Conservation (phyloP, 2,113 vertebrate genomes). For the Bos javanicus region DNA sequence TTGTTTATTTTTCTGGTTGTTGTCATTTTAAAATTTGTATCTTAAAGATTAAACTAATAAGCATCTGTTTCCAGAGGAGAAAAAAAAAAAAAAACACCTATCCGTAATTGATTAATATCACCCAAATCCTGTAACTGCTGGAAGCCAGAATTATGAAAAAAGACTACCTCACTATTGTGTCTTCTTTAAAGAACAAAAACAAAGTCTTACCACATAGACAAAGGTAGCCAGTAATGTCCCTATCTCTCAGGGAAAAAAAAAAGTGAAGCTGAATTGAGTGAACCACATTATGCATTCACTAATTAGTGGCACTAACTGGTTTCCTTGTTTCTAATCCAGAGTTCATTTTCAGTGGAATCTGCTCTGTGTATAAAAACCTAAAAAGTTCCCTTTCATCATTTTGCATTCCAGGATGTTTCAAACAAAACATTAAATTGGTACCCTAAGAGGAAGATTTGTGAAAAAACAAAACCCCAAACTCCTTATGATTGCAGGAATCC, state of each 20-base stretch:
- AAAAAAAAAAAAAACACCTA: background rate
- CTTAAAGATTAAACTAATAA: constrained; percentile 6
- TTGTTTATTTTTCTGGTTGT: background rate
- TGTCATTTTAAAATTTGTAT: background rate
- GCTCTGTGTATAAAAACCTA: background rate
- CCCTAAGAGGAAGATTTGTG: background rate
- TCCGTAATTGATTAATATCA: background rate
- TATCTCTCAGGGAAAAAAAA: background rate
- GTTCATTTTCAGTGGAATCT: background rate
- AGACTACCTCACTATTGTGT: background rate
- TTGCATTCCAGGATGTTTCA: background rate
- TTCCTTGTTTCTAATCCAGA: background rate
- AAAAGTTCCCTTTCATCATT: background rate
- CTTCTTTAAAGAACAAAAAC: constrained; percentile 13
- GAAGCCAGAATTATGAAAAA: background rate
- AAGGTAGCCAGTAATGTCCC: background rate
- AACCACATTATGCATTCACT: background rate
- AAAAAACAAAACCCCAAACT: background rate
- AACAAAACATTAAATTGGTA: background rate
- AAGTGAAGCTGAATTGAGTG: background rate
- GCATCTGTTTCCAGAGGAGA: background rate
- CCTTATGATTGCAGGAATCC: background rate
- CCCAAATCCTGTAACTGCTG: background rate
- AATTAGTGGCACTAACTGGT: background rate
- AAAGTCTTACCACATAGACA: background rate